Conservation (phyloP, 2,888 invertebrate genomes). For the Oscheius sp. region DNA sequence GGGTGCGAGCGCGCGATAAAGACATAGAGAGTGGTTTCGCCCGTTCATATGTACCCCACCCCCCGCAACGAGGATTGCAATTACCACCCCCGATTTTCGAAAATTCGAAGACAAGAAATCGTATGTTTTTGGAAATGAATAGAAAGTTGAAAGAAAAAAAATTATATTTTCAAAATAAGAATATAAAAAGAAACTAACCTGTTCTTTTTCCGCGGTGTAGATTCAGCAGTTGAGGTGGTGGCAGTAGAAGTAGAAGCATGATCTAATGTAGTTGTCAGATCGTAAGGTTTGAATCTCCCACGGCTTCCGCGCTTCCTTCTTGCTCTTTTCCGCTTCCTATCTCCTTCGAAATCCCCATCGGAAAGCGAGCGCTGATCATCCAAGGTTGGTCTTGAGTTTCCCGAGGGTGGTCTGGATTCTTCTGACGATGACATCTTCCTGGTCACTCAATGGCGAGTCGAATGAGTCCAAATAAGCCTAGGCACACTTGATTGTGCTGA, state of each 20-base stretch:
- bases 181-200: conserved; percentile 25
- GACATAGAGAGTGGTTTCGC: not conserved
- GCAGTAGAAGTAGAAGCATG: conserved; percentile 6
- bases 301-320: conserved; percentile 27
- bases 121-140: not conserved
- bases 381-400: not conserved
- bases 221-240: not conserved
- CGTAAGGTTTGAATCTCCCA: conserved; percentile 36
- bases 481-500: not conserved
- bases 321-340: conserved; percentile 14
- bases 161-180: conserved; percentile 28
- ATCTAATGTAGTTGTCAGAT: conserved; percentile 1
- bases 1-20: not conserved
- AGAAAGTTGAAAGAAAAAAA: not conserved
- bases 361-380: conserved; percentile 28
- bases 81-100: conserved; percentile 10
- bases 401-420: conserved; percentile 10
- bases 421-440: conserved; percentile 28
- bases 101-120: not conserved
- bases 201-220: conserved; percentile 12
- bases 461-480: conserved; percentile 22
- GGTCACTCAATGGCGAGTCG: conserved; percentile 1
- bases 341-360: conserved; percentile 31
- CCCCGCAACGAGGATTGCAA: not conserved
- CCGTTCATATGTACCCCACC: conserved; percentile 33